Conservation (phyloP, 2,888 invertebrate genomes). For the Amblyjoppa proteus region DNA sequence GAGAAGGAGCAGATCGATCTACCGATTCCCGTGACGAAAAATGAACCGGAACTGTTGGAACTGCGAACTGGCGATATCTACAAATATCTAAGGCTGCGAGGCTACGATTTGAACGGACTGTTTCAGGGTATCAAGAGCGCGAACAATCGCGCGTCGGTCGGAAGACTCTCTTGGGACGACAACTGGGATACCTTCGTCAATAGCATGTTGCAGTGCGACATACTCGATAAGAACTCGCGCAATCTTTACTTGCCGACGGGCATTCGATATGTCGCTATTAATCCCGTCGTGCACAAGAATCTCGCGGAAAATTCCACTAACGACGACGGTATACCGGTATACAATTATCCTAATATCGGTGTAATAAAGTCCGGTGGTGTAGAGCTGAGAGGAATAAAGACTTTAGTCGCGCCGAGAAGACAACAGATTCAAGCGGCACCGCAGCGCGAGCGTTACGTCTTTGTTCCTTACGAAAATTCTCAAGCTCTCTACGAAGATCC, state of each 20-base stretch:
- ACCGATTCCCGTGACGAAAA: constrained; percentile 82
- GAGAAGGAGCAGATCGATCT: constrained; percentile 88
- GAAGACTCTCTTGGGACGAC: constrained; percentile 93
- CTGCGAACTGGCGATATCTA: constrained; percentile 91
- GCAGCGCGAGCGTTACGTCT: constrained; percentile 93
- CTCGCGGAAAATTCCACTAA: constrained; percentile 80
- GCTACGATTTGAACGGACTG: constrained; percentile 93
- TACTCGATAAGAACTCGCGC: constrained; percentile 91
- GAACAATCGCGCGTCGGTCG: constrained; percentile 90
- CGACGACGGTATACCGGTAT: constrained; percentile 87
- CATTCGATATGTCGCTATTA: constrained; percentile 92
- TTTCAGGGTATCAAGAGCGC: constrained; percentile 93
- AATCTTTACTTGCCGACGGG: constrained; percentile 95
- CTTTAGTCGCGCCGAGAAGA: constrained; percentile 94
- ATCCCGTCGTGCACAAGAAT: constrained; percentile 90
- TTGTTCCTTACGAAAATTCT: constrained; percentile 90
- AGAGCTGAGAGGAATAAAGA: constrained; percentile 95
- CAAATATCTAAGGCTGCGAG: constrained; percentile 94
- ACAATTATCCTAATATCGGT: constrained; percentile 90
- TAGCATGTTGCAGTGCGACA: constrained; percentile 97
- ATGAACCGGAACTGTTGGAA: constrained; percentile 85
- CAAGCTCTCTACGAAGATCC: constrained; percentile 86
- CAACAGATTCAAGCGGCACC: constrained; percentile 91
- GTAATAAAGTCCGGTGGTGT: constrained; percentile 93
- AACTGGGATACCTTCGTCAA: constrained; percentile 99